Evolutionary conservation across 2,888 invertebrate genomes (phyloP), one percentile per base, ranked within the genome.

Genomic region (Phortica magna): DNA sequence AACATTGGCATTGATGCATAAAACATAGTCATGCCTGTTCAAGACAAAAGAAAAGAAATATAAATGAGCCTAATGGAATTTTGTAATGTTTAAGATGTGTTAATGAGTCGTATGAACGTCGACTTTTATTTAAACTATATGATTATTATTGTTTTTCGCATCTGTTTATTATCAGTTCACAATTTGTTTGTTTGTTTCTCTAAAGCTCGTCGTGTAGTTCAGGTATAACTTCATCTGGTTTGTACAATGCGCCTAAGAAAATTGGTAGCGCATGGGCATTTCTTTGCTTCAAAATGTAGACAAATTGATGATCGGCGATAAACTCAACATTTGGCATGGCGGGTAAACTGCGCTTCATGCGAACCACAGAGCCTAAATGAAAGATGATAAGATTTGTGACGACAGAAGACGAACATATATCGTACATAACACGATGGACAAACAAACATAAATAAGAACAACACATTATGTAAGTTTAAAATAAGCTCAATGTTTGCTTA

Each of bases 331-430:
- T 31, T 81, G 79, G 68, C 70, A 22, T 79, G 71, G 43, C 79
- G 76, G 5, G 75, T 31, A 73, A 9, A 72, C 82, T 41, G 71
- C 88, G 85, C 77, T 88, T 89, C 31, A 0, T 79, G 75, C 88
- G 84, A 92, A 93, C 78, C 94, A 95, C 39, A 93, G 93, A 53
- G 93, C 81, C 90, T 83, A 67, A 65, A 48, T 43, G 70, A 31
- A 53, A 59, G 59, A 48, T 48, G 48, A 48, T 14, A 48, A 48
- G 14, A 48, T 6, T 48, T 42, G 68, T 31, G 19, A 68, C 48
- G 14, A 75, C 42, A 68, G 14, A 19, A 75, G 39, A 67, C 67
- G 74, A 77, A 77, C 48, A 48, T 57, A 12, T 43, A 72, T 41
- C 53, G 73, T 41, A 41, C 65, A 81, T 67, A 73, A 75, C 7